These are phyloP conservation scores for Phasianus colchicus DNA, from an alignment of 2,113 vertebrate species.

Conservation along the genomic window DNA sequence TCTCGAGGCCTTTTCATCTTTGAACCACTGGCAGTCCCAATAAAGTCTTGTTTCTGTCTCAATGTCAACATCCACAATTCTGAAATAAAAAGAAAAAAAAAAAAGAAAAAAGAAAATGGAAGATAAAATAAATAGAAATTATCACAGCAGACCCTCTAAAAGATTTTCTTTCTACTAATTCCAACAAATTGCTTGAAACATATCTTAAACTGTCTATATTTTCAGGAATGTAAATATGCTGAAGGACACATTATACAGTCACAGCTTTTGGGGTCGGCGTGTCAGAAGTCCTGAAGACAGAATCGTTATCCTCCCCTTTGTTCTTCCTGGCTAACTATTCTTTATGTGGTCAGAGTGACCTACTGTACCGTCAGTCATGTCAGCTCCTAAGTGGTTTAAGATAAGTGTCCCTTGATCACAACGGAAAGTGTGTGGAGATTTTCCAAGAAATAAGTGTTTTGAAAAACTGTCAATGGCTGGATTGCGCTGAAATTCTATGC, in stretches of 20 bases:
- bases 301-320: background rate
- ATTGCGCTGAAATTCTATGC: slow-evolving; percentile 40
- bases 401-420: slow-evolving; percentile 44
- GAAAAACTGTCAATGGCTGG: background rate
- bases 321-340: slow-evolving; percentile 5
- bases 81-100: background rate
- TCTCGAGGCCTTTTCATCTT: slow-evolving; percentile 52
- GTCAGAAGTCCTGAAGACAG: background rate
- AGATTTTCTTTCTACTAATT: slow-evolving; percentile 33
- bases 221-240: slow-evolving; percentile 57
- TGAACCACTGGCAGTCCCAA: slow-evolving; percentile 38
- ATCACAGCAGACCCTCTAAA: background rate
- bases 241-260: slow-evolving; percentile 1
- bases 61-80: background rate
- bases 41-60: slow-evolving; percentile 26
- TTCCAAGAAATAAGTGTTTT: slow-evolving; percentile 52
- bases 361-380: slow-evolving; percentile 3
- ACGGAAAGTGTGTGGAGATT: slow-evolving; percentile 36
- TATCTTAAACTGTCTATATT: slow-evolving; percentile 16
- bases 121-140: slow-evolving; percentile 57
- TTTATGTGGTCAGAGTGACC: slow-evolving; percentile 39
- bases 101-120: background rate
- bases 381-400: slow-evolving; percentile 25
- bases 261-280: background rate
- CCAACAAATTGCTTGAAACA: slow-evolving; percentile 26